phyloP scores from a whole-genome alignment of 2,113 vertebrate genomes.

The Myotis davidii region DNA sequence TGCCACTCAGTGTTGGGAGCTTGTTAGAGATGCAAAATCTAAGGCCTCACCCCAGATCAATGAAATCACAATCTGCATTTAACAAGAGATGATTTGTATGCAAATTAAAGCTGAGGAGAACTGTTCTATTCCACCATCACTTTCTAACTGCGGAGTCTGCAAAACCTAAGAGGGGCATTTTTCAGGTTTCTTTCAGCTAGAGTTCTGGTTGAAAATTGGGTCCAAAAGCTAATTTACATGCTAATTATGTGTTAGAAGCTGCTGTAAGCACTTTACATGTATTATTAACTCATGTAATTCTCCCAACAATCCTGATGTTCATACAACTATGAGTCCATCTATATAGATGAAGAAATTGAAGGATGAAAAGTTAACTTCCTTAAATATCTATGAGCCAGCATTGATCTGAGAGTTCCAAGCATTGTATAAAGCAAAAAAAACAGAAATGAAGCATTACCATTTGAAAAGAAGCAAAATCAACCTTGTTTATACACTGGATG shows the following conservation, averaged over 20 bases:
- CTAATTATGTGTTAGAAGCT: neutral
- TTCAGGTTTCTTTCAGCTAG: neutral
- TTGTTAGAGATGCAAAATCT: neutral
- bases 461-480: conserved; percentile 33
- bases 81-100: neutral
- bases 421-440: neutral
- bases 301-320: neutral
- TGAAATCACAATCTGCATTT: neutral
- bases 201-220: neutral
- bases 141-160: neutral
- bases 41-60: neutral
- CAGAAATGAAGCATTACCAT: conserved; percentile 6
- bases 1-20: neutral
- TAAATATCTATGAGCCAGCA: conserved; percentile 29
- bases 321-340: conserved; percentile 13
- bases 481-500: neutral
- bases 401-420: conserved; percentile 27
- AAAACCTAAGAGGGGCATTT: neutral
- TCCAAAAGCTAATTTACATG: neutral
- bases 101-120: neutral
- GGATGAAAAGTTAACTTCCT: neutral
- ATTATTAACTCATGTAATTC: neutral
- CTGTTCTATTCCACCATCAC: neutral
- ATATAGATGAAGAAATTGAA: neutral
- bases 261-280: neutral